These are phyloP conservation scores for Aporophyla lueneburgensis DNA, from an alignment of 2,888 invertebrate genomes.

Conservation along the genomic window DNA sequence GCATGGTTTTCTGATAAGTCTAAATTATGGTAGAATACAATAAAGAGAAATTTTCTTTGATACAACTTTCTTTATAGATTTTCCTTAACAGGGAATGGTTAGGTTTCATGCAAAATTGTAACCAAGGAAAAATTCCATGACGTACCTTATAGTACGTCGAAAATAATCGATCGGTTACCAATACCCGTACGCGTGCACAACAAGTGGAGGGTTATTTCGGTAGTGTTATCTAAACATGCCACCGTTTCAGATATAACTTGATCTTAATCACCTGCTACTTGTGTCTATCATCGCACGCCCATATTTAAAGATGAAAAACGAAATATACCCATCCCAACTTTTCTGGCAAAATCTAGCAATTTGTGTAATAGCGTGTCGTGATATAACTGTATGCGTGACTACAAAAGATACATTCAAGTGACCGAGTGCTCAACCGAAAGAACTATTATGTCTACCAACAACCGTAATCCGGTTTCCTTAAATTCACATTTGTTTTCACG, in stretches of 20 bases:
- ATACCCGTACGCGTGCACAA: conserved; percentile 71
- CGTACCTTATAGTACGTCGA: conserved; percentile 66
- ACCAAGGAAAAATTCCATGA: conserved; percentile 64
- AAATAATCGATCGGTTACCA: conserved; percentile 76
- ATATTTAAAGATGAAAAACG: conserved; percentile 31
- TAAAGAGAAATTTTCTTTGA: background rate
- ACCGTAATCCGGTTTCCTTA: conserved; percentile 64
- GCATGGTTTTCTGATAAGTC: conserved; percentile 2
- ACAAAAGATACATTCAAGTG: conserved; percentile 59
- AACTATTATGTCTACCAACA: conserved; percentile 61
- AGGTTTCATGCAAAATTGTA: conserved; percentile 39
- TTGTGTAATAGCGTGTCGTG: conserved; percentile 55
- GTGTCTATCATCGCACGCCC: conserved; percentile 44
- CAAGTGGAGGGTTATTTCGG: conserved; percentile 77
- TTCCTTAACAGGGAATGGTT: conserved; percentile 7
- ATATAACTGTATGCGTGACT: conserved; percentile 64
- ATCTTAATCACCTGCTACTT: conserved; percentile 70
- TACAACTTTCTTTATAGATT: background rate
- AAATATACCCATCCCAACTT: conserved; percentile 2
- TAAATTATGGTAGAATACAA: background rate
- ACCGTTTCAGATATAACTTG: conserved; percentile 66
- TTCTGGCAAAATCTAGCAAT: conserved; percentile 42
- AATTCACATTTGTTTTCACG: conserved; percentile 65
- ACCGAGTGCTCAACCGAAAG: conserved; percentile 58
- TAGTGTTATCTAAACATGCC: conserved; percentile 76